Percentiles rank a stretch among this genome's conserved stretches.
Conservation (phyloP, 2,113 vertebrate genomes). For the Gopherus evgoodei region DNA sequence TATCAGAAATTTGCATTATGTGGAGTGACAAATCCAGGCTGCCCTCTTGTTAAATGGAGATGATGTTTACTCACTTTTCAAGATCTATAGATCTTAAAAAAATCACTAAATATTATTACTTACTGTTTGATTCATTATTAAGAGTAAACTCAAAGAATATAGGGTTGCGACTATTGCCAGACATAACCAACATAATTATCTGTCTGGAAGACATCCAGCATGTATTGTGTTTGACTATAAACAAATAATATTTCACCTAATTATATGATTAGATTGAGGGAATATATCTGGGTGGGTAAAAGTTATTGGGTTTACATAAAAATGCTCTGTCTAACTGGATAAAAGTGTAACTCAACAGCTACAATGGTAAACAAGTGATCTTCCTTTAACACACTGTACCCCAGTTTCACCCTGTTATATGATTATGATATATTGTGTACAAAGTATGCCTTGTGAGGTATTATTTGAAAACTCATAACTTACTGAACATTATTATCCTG, state of each 20-base stretch:
- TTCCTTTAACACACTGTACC: too few relatives aligned
- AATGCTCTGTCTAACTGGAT: neutral
- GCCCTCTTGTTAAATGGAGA: neutral
- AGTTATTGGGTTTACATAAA: neutral
- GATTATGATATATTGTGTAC: too few relatives aligned
- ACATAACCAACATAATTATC: neutral
- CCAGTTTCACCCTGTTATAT: too few relatives aligned
- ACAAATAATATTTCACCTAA: neutral
- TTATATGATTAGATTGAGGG: neutral
- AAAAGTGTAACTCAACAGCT: neutral
- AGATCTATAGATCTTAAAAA: neutral
- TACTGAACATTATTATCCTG: too few relatives aligned
- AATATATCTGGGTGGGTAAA: neutral
- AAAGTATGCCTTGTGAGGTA: too few relatives aligned
- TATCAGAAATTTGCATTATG: neutral
- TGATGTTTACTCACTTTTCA: neutral
- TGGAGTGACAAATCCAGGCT: neutral
- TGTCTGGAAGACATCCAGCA: neutral
- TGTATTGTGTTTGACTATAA: neutral
- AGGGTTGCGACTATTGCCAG: neutral
- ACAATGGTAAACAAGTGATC: neutral
- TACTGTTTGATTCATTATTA: neutral
- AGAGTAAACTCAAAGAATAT: neutral
- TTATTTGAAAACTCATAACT: too few relatives aligned
- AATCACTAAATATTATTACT: neutral